Evolutionary conservation across 1,140 invertebrate genomes (phyloP), one percentile per base, ranked within the genome.

Genomic region (Drosophila tani): DNA sequence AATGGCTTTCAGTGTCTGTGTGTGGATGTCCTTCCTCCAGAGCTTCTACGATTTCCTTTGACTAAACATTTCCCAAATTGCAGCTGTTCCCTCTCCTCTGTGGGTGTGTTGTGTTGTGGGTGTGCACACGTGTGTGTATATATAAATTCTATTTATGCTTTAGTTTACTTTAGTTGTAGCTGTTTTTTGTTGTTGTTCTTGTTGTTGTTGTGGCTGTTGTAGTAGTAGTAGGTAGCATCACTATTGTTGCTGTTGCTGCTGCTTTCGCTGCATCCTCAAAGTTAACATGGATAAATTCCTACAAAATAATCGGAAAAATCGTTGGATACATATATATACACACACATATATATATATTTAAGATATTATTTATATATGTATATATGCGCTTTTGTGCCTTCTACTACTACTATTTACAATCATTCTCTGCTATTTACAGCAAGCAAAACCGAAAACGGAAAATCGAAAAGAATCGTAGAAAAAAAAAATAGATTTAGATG

Each of bases 241-340:
- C 60, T 81, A 53, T 67, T 56, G 53, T n/a, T 56, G 53, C 53
- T 62, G 64, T 67, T 45, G 57, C 56, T 71, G 62, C 41, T 58
- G 50, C 21, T 3, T 24, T 24, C 21, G 21, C 66, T 80, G 88
- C 76, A 86, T 91, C 91, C 91, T 91, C 90, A 86, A 91, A 92
- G 91, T 93, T 93, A 93, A 93, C 92, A 93, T 69, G 92, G 92
- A 85, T 93, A 93, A 86, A 93, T 92, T 76, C 92, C 92, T 93
- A 92, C 75, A 93, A 93, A 91, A 82, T 75, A 82, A 53, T 91
- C 71, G 57, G 49, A 77, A 80, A 90, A 90, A 63, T 78, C 53
- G 53, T 56, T 57, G 40, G 24, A 58, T 51, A 40, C 59, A 70
- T 40, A 57, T 29, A 41, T 57, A 43, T 12, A 24, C 6, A 66